Conservation (phyloP, 2,113 vertebrate species). For the Eulemur rufifrons region DNA sequence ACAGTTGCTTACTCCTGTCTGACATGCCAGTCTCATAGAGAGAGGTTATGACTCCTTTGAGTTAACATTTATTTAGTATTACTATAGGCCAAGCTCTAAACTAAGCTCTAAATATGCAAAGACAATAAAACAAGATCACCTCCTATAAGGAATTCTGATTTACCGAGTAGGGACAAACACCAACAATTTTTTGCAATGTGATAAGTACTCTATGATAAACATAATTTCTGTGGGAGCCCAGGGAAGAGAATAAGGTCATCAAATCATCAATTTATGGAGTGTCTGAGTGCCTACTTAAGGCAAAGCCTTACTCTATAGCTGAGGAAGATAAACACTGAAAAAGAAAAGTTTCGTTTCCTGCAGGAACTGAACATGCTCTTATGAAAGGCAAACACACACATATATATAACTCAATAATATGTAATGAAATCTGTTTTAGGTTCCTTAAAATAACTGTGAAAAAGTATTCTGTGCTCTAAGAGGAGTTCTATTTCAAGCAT, state of each 20-base stretch:
- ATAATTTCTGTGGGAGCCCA: not conserved
- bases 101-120: not conserved
- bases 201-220: not conserved
- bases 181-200: not conserved
- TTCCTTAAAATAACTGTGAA: slow-evolving; percentile 1
- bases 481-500: not conserved
- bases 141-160: not conserved
- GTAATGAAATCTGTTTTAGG: not conserved
- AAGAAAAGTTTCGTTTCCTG: not conserved
- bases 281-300: not conserved
- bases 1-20: not conserved
- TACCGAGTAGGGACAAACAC: not conserved
- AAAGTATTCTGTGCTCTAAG: not conserved
- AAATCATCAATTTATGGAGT: not conserved
- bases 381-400: not conserved
- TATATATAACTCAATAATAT: not conserved
- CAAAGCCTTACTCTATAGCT: not conserved
- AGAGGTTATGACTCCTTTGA: not conserved
- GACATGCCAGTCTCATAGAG: not conserved
- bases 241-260: not conserved
- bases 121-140: not conserved
- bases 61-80: not conserved
- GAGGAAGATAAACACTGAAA: not conserved
- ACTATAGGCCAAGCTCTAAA: not conserved
- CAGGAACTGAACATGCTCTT: not conserved